Evolutionary conservation across 2,113 vertebrate genomes (phyloP).

Genomic region (Paradoxurus hermaphroditus): DNA sequence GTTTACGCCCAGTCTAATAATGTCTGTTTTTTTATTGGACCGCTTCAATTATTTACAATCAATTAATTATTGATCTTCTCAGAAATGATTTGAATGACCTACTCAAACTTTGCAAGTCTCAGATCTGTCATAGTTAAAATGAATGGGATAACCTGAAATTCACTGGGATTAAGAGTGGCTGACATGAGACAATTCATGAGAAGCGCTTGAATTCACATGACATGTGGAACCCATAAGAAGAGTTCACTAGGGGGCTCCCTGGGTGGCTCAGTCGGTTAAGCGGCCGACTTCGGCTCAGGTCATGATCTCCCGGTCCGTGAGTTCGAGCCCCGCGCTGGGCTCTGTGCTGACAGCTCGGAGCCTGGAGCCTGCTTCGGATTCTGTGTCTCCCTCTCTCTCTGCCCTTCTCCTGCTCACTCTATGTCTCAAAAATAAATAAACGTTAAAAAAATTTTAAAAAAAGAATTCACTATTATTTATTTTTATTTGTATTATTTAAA

Average conservation of each 20-base stretch:
- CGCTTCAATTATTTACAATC: not conserved
- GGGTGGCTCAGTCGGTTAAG: too few relatives aligned
- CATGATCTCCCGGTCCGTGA: too few relatives aligned
- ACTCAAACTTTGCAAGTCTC: not conserved
- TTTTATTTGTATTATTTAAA: not conserved
- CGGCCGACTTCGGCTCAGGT: too few relatives aligned
- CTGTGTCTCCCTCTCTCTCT: too few relatives aligned
- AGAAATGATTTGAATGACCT: not conserved
- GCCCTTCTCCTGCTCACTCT: too few relatives aligned
- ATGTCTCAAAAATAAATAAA: too few relatives aligned
- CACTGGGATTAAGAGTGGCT: fast-evolving
- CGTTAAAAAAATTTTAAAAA: too few relatives aligned
- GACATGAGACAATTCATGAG: not conserved
- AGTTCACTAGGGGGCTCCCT: too few relatives aligned
- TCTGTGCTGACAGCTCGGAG: too few relatives aligned
- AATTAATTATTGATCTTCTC: not conserved
- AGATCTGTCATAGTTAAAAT: not conserved
- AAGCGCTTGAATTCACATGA: not conserved
- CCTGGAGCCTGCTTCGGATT: too few relatives aligned
- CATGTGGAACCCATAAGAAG: not conserved
- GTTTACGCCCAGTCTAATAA: not conserved
- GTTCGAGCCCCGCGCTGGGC: too few relatives aligned
- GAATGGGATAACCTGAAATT: not conserved
- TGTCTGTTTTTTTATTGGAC: not conserved
- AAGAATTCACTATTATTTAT: not conserved